These are phyloP conservation scores for Delphinus delphis DNA, from an alignment of 2,113 vertebrate species.

Conservation along the genomic window DNA sequence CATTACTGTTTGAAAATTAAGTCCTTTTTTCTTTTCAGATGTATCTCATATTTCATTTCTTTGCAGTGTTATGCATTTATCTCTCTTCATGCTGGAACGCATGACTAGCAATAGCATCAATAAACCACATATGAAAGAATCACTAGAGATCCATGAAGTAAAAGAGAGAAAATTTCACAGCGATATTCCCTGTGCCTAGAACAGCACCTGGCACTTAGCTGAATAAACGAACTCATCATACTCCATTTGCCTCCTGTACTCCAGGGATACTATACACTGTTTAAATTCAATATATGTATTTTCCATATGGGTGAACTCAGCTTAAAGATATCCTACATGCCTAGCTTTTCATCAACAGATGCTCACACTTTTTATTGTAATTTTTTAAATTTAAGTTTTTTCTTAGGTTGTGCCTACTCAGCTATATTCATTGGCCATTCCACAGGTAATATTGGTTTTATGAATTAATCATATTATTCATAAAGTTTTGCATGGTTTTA, in stretches of 20 bases:
- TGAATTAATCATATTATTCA: slow-evolving; percentile 67
- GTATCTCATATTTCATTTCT: background rate
- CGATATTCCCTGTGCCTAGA: background rate
- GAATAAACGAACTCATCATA: background rate
- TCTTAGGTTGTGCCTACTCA: slow-evolving; percentile 53
- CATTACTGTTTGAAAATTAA: background rate
- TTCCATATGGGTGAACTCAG: slow-evolving; percentile 61
- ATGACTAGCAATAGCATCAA: slow-evolving; percentile 23
- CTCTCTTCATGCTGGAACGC: background rate
- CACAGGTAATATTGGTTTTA: slow-evolving; percentile 60
- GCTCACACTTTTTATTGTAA: slow-evolving; percentile 70
- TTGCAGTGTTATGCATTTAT: background rate
- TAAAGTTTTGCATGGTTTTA: slow-evolving; percentile 5
- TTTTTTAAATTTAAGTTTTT: slow-evolving; percentile 35
- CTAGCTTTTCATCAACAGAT: slow-evolving; percentile 62
- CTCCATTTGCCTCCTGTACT: background rate
- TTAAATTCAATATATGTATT: slow-evolving; percentile 49
- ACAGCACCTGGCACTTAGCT: background rate
- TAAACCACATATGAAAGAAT: background rate
- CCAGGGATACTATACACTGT: slow-evolving; percentile 27
- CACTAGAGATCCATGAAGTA: background rate
- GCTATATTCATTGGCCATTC: background rate
- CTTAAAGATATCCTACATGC: slow-evolving; percentile 68
- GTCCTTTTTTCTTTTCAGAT: background rate
- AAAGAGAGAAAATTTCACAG: slow-evolving; percentile 1